These are phyloP conservation scores for Melinaea marsaeus DNA, from an alignment of 2,888 invertebrate genomes.

Conservation along the genomic window DNA sequence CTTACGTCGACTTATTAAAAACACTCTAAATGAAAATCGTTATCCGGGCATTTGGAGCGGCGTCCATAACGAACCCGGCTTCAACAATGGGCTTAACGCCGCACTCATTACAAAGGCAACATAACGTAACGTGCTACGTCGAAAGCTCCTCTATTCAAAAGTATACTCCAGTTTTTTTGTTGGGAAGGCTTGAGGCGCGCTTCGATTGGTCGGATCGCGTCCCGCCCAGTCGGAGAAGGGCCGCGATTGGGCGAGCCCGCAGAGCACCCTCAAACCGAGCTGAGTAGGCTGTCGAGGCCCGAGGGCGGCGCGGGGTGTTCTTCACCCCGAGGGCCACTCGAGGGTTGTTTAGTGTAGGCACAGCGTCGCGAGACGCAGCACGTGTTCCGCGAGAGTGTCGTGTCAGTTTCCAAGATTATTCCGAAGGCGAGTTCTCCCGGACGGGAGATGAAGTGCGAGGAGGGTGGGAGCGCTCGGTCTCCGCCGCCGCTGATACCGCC, in stretches of 20 bases:
- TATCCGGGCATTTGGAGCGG: conserved; percentile 72
- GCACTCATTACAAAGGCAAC: conserved; percentile 78
- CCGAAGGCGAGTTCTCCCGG: conserved; percentile 74
- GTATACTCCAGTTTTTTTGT: conserved; percentile 75
- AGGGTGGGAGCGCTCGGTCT: conserved; percentile 65
- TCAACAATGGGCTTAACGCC: conserved; percentile 78
- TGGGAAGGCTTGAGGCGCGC: conserved; percentile 58
- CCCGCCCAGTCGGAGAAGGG: conserved; percentile 61
- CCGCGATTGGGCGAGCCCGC: conserved; percentile 61
- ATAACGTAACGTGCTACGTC: conserved; percentile 75
- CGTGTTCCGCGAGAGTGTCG: conserved; percentile 62
- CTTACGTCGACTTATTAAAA: conserved; percentile 74
- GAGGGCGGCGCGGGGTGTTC: conserved; percentile 75
- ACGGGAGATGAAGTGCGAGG: conserved; percentile 75
- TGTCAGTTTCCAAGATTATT: conserved; percentile 66
- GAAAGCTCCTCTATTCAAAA: conserved; percentile 76
- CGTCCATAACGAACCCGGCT: conserved; percentile 74
- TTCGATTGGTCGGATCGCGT: conserved; percentile 57
- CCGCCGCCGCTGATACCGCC: conserved; percentile 72
- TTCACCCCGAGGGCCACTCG: conserved; percentile 77
- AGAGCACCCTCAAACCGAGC: conserved; percentile 73
- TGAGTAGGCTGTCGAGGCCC: conserved; percentile 76
- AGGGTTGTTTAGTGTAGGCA: conserved; percentile 76
- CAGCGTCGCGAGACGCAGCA: conserved; percentile 73
- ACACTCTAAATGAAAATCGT: conserved; percentile 77